phyloP scores from a whole-genome alignment of 2,797 vertebrate species.

The Stomatorhinus walkeri region DNA sequence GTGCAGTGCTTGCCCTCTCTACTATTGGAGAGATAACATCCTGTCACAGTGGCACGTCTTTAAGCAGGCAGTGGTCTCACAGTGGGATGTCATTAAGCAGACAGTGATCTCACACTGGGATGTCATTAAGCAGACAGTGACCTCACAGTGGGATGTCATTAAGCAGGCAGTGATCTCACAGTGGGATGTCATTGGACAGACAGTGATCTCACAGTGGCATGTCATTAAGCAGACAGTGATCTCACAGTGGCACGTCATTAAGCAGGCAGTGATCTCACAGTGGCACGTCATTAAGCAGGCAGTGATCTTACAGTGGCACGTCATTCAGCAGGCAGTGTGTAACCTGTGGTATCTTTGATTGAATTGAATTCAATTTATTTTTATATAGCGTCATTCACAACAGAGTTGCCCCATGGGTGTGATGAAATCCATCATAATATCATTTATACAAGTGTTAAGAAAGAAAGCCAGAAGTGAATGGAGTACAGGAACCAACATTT shows the following conservation, averaged over 20 bases:
- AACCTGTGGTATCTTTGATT: not conserved
- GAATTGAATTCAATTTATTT: not conserved
- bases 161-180: not conserved
- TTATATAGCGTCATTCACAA: not conserved
- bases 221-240: not conserved
- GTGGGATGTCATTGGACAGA: not conserved
- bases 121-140: not conserved
- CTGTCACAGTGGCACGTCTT: not conserved
- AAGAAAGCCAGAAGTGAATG: not conserved
- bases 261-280: not conserved
- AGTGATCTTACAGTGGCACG: not conserved
- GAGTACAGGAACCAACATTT: not conserved
- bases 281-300: not conserved
- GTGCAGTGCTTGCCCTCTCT: not conserved
- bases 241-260: not conserved
- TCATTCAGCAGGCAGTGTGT: too few relatives aligned
- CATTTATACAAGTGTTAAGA: not conserved
- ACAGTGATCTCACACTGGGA: not conserved
- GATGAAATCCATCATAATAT: not conserved
- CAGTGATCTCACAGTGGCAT: not conserved
- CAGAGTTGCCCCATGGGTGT: not conserved
- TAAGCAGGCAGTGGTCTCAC: not conserved
- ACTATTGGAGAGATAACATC: not conserved
- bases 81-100: not conserved
- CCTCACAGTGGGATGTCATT: not conserved